Evolutionary conservation across 2,888 invertebrate genomes (phyloP).

Genomic region (Creontiades dilutus): DNA sequence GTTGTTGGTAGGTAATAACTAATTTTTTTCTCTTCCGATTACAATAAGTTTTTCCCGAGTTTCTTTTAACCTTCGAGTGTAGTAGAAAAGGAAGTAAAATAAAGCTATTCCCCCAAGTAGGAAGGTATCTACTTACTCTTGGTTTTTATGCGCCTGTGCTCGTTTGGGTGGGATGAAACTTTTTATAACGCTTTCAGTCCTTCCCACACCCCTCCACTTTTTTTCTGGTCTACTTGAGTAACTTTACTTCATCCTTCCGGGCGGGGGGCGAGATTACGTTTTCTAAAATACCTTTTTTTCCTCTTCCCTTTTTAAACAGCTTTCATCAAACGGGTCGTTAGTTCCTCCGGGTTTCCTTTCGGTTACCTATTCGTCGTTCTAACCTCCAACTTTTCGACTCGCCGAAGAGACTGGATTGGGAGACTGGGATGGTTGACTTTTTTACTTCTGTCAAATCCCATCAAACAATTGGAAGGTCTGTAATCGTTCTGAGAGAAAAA

Average conservation of each 20-base stretch:
- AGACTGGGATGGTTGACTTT: too few species aligned
- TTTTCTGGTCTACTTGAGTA: constrained; percentile 28
- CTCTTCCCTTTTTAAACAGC: constrained; percentile 16
- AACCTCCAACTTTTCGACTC: not conserved
- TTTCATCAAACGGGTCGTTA: constrained; percentile 42
- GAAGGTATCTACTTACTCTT: constrained; percentile 31
- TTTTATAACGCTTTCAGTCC: constrained; percentile 40
- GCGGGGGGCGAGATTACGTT: constrained; percentile 19
- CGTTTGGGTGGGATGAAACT: constrained; percentile 27
- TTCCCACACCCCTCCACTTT: constrained; percentile 17
- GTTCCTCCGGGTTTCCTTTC: constrained; percentile 13
- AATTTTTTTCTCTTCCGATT: too few species aligned
- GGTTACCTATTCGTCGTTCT: not conserved
- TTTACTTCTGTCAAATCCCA: too few species aligned
- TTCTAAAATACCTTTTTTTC: constrained; percentile 35
- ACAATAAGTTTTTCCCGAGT: not conserved
- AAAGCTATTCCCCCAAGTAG: constrained; percentile 36
- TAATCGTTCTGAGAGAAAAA: too few species aligned
- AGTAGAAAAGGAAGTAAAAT: constrained; percentile 17
- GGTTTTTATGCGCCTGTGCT: constrained; percentile 9
- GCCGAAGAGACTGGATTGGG: too few species aligned
- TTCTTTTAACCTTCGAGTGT: not conserved
- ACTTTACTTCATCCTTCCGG: constrained; percentile 42
- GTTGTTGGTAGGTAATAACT: too few species aligned
- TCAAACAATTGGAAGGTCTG: too few species aligned